A percentile compares a stretch with the other conserved stretches of the same genome.
phyloP scores from a whole-genome alignment of 2,797 vertebrate species.

The Sternotherus odoratus region DNA sequence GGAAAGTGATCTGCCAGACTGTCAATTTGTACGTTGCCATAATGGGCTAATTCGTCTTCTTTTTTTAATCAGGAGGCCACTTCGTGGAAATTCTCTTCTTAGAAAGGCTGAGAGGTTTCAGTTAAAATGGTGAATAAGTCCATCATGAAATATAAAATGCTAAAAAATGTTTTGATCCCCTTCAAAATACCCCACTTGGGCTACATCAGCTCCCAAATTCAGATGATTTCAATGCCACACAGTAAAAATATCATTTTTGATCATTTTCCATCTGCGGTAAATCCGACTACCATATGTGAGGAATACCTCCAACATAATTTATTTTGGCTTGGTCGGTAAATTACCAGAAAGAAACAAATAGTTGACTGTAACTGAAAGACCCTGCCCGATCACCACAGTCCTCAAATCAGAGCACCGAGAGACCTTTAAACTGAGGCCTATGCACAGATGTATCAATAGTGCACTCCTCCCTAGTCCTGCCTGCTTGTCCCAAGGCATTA shows the following conservation, averaged over 20 bases:
- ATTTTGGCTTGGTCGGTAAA: neutral
- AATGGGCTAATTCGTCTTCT: accelerated
- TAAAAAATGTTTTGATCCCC: accelerated
- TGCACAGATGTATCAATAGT: neutral
- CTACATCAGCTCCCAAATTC: accelerated
- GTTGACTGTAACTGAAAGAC: neutral
- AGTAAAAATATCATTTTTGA: accelerated
- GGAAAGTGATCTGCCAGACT: neutral
- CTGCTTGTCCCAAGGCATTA: neutral
- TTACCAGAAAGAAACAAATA: neutral
- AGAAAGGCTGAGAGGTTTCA: neutral
- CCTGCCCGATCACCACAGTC: neutral
- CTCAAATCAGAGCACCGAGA: neutral
- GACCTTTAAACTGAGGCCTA: neutral
- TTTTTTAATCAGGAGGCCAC: neutral
- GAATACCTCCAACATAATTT: neutral
- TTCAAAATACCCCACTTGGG: neutral
- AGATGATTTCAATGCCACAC: accelerated
- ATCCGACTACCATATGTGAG: neutral
- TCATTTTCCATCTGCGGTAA: neutral
- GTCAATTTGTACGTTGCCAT: neutral
- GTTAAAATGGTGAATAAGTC: neutral
- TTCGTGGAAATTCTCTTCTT: accelerated
- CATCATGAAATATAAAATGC: neutral
- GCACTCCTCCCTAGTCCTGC: accelerated